Conservation (phyloP, 1,140 invertebrate genomes). For the Calycopis cecrops region DNA sequence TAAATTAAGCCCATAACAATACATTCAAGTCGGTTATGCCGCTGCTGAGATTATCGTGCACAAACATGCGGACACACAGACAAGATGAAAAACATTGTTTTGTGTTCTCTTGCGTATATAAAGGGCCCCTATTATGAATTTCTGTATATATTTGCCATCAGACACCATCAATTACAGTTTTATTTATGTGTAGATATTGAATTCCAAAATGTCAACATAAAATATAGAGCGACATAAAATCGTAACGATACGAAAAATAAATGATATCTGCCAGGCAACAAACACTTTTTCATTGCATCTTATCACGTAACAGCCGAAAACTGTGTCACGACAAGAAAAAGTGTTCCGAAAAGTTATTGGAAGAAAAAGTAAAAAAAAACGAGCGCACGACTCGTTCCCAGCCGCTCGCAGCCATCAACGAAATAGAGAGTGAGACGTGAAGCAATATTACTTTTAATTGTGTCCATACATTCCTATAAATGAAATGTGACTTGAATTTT, state of each 20-base stretch:
- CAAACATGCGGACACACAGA: too few species aligned
- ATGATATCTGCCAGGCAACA: constrained; percentile 18
- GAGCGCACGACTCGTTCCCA: not conserved
- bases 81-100: too few species aligned
- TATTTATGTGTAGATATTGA: too few species aligned
- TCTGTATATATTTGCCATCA: too few species aligned
- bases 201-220: not conserved
- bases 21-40: too few species aligned
- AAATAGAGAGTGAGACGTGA: constrained; percentile 1
- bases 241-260: constrained; percentile 11
- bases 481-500: too few species aligned
- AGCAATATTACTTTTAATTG: not conserved
- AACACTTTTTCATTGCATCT: constrained; percentile 44
- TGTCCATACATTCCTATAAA: too few species aligned
- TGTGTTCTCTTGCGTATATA: too few species aligned
- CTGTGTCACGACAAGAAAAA: constrained; percentile 51
- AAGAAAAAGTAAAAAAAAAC: not conserved
- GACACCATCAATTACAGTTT: too few species aligned
- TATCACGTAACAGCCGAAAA: constrained; percentile 51
- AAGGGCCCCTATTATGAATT: too few species aligned
- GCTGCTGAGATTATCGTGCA: too few species aligned
- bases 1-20: too few species aligned
- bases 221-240: constrained; percentile 8
- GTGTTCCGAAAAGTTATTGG: constrained; percentile 10
- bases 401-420: not conserved